A percentile compares a stretch with the other conserved stretches of the same genome.
These are phyloP conservation scores for Gymnocheta viridis DNA, from an alignment of 2,888 invertebrate species.

Conservation along the genomic window DNA sequence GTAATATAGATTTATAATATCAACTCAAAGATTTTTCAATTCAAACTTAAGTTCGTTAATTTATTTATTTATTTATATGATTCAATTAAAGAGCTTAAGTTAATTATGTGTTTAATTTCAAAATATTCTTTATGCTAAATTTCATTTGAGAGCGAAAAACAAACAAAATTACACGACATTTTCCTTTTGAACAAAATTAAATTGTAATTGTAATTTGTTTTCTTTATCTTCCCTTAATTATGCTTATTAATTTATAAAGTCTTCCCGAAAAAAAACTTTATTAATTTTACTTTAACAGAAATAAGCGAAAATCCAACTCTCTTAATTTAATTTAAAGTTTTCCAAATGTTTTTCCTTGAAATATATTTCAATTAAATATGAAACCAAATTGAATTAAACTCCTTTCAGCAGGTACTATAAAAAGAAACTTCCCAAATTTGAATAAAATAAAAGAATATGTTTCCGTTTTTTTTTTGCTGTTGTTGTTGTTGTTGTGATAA, in stretches of 20 bases:
- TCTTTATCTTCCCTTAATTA: not conserved
- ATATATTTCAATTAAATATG: slow-evolving; percentile 42
- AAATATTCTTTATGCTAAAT: no score
- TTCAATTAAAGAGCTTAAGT: no score
- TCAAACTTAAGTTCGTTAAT: no score
- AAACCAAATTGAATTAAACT: slow-evolving; percentile 38
- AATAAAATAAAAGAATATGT: slow-evolving; percentile 21
- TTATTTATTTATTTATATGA: no score
- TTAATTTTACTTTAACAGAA: not conserved
- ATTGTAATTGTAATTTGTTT: not conserved
- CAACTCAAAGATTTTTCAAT: no score
- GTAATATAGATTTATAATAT: no score
- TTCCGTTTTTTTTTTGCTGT: slow-evolving; percentile 2
- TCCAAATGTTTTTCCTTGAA: not conserved
- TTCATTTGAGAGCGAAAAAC: no score
- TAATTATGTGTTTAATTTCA: no score
- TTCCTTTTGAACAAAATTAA: not conserved
- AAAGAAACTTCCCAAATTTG: slow-evolving; percentile 43
- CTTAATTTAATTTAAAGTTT: slow-evolving; percentile 34
- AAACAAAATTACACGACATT: no score
- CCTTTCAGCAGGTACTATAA: slow-evolving; percentile 28
- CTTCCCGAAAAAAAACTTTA: not conserved
- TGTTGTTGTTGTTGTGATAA: slow-evolving; percentile 1
- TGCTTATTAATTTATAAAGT: not conserved
- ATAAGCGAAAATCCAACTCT: not conserved